These are phyloP conservation scores for Ibycter americanus DNA, from an alignment of 2,797 vertebrate genomes.

Conservation along the genomic window DNA sequence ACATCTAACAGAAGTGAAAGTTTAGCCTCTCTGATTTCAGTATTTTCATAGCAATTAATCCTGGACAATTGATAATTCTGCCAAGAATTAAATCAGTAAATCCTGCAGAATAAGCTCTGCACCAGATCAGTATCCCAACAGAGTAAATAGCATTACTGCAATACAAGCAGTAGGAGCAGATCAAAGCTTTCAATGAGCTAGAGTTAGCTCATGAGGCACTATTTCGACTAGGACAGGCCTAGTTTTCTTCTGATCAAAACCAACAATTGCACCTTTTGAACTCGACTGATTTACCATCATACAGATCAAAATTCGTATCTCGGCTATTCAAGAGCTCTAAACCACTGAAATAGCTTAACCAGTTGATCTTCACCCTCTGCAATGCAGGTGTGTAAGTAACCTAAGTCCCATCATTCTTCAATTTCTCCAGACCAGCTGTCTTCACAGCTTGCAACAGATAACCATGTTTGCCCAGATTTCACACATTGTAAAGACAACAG, in stretches of 20 bases:
- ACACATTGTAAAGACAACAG: background rate
- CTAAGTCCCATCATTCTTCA: background rate
- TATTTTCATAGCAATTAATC: conserved; percentile 48
- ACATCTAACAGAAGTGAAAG: background rate
- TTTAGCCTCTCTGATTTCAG: background rate
- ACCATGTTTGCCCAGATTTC: fast-evolving
- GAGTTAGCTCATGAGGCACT: background rate
- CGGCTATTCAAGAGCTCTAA: background rate
- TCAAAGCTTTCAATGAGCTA: background rate
- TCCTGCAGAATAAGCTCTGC: conserved; percentile 36
- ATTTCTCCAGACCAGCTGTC: background rate
- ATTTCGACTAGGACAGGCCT: background rate
- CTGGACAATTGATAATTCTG: conserved; percentile 22
- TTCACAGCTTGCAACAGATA: background rate
- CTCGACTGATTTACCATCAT: background rate
- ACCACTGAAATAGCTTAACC: background rate
- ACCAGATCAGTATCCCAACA: background rate
- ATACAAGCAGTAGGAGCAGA: conserved; percentile 2
- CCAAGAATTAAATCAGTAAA: conserved; percentile 24
- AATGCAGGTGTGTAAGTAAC: background rate
- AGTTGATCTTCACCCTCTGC: background rate
- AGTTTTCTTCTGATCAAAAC: background rate
- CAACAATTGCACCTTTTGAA: fast-evolving
- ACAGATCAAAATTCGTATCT: background rate
- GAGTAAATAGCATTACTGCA: conserved; percentile 36